Percentiles rank a stretch among this genome's conserved stretches.
These are phyloP conservation scores for Pocillopora meandrina DNA, from an alignment of 92 coral and sea anemone genomes.

Conservation along the genomic window DNA sequence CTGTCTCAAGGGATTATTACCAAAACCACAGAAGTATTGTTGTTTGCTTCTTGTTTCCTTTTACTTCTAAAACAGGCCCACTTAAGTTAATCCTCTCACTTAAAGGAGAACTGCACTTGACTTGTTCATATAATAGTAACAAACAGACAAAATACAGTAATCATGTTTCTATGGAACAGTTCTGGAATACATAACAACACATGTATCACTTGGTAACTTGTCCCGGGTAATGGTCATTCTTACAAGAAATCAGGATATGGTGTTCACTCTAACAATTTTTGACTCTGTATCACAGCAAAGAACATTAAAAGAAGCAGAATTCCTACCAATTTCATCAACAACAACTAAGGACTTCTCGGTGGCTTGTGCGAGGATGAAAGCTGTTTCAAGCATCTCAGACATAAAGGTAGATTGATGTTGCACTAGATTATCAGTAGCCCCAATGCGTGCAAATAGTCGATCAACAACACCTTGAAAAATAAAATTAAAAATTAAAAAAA, in stretches of 20 bases:
- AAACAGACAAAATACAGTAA: too few species aligned
- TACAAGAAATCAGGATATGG: not conserved
- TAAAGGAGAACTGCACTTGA: too few species aligned
- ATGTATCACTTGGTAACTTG: too few species aligned
- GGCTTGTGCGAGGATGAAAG: constrained; percentile 82
- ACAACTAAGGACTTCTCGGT: constrained; percentile 82
- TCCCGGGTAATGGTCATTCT: not conserved
- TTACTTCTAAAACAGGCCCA: too few species aligned
- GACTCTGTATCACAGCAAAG: not conserved
- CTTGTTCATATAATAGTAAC: too few species aligned
- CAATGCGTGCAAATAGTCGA: constrained; percentile 85
- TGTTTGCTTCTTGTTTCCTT: too few species aligned
- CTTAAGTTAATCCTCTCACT: too few species aligned
- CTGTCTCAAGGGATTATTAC: not conserved
- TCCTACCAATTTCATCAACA: constrained; percentile 81
- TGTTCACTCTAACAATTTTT: not conserved
- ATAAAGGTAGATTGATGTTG: constrained; percentile 90
- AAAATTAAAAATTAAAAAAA: not conserved
- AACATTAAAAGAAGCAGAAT: not conserved
- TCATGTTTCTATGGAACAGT: too few species aligned
- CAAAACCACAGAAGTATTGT: not conserved
- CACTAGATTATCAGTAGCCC: constrained; percentile 89
- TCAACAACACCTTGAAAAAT: constrained; percentile 70
- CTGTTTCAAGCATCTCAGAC: constrained; percentile 89
- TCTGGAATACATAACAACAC: too few species aligned